Percentiles rank a stretch among this genome's conserved stretches.
phyloP scores from a whole-genome alignment of 2,113 vertebrate genomes.

The Caretta caretta region DNA sequence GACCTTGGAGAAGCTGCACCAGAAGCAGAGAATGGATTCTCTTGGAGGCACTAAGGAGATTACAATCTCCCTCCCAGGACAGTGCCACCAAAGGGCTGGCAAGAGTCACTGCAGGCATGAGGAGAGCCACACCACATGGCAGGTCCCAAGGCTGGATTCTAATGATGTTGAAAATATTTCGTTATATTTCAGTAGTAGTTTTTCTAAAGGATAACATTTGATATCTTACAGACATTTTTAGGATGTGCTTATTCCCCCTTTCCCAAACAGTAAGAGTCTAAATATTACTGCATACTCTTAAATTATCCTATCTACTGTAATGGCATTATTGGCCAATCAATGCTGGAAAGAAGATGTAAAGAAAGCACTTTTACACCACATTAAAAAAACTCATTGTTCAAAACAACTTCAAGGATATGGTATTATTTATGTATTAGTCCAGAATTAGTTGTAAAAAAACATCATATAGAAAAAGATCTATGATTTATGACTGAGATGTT shows the following conservation, averaged over 20 bases:
- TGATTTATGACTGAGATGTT: neutral
- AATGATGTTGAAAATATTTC: neutral
- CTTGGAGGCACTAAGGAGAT: neutral
- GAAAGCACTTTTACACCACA: no score
- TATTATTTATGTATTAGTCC: neutral
- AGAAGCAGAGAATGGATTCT: neutral
- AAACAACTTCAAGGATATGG: neutral
- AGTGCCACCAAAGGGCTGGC: neutral
- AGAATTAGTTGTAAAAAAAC: neutral
- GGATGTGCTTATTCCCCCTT: no score
- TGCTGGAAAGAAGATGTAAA: neutral
- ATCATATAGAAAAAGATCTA: neutral
- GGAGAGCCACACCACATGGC: neutral
- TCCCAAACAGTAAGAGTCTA: neutral
- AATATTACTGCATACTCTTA: neutral
- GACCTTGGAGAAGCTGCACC: neutral
- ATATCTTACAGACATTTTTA: no score
- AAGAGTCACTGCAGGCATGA: neutral
- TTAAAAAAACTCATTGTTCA: neutral
- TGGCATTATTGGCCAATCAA: neutral
- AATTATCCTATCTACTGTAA: neutral
- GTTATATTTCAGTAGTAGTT: neutral
- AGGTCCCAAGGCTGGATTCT: neutral
- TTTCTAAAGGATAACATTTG: neutral
- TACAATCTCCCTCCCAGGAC: neutral